Base-by-base conservation (phyloP, 2,113 vertebrate genomes). In the Suncus etruscus region DNA sequence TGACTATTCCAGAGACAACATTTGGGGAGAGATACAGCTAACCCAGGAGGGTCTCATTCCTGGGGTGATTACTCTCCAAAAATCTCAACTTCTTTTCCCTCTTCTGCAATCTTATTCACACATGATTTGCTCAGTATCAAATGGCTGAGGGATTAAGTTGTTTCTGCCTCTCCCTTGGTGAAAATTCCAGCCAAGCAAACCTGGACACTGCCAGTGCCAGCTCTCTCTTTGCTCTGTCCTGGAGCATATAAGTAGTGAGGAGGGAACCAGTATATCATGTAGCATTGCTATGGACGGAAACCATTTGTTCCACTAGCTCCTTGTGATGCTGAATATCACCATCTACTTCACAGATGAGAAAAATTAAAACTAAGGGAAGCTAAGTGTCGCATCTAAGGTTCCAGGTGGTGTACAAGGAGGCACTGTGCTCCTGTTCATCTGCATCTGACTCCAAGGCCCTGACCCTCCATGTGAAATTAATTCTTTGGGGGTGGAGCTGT, bases 61-160 rank as follows among this genome's bases (percentile, higher is more conserved):
- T 18, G 25, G 4, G 54, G 54, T 58, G 54, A 16, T 58, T 58
- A 58, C 54, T 58, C 15, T 16, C 14, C 1, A 12, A 58, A 18
- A 81, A 69, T 72, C 25, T 80, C 61, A 24, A 20, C 80, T 45
- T 77, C 73, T 69, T 48, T n/a, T 45, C 20, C 18, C 54, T 50
- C 27, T 72, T 61, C 15, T 18, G 58, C 58, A 22, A 22, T 61
- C 58, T 61, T 58, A 58, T 14, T 18, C 54, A 16, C 54, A 18
- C 18, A 14, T 77, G 77, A 76, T 22, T 18, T 89, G 74, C 86
- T 86, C 63, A 29, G 50, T 90, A 81, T 88, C 18, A 50, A 47
- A 50, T 7, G 66, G 51, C n/a, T 50, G 76, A 47, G 47, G 29
- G 29, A 61, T 16, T 50, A 9, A 88, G 48, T 82, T 48, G 45